Percentiles rank a stretch among this genome's conserved stretches.
phyloP scores from a whole-genome alignment of 2,797 vertebrate species.

The Poecilia wingei region DNA sequence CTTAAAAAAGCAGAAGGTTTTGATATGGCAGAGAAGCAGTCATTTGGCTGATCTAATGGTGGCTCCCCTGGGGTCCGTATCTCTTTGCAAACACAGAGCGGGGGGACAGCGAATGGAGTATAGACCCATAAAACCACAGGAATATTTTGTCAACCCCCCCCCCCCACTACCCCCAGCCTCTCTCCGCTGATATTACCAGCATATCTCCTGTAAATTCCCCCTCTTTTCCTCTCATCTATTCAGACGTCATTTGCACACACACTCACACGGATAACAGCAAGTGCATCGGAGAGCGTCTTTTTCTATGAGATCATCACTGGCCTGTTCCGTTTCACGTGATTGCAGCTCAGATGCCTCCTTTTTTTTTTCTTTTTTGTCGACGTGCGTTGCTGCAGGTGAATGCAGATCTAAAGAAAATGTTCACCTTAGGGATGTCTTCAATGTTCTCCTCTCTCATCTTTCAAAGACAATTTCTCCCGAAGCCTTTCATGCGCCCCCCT shows the following conservation, averaged over 20 bases:
- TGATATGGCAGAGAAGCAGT: conserved; percentile 71
- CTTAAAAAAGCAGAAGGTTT: conserved; percentile 74
- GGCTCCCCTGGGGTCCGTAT: conserved; percentile 71
- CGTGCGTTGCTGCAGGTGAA: conserved; percentile 68
- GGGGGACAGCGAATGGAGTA: conserved; percentile 45
- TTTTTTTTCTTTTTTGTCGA: conserved; percentile 65
- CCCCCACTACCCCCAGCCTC: conserved; percentile 24
- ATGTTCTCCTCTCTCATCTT: conserved; percentile 70
- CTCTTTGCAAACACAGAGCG: conserved; percentile 63
- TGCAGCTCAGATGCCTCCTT: conserved; percentile 66
- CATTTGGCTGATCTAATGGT: conserved; percentile 75
- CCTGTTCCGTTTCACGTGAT: conserved; percentile 49
- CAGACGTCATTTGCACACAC: conserved; percentile 20
- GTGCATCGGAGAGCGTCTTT: conserved; percentile 13
- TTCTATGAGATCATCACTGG: conserved; percentile 28
- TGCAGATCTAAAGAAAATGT: conserved; percentile 68
- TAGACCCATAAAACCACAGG: conserved; percentile 59
- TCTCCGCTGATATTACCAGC: conserved; percentile 26
- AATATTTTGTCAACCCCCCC: conserved; percentile 62
- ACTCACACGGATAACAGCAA: conserved; percentile 10
- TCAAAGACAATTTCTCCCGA: conserved; percentile 68
- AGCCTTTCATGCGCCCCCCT: conserved; percentile 55
- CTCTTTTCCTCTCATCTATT: conserved; percentile 14
- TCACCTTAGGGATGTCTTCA: conserved; percentile 61
- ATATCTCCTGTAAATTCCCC: conserved; percentile 15